Evolutionary conservation across 2,113 vertebrate genomes (phyloP).

Genomic region (Actenoides lindsayi): DNA sequence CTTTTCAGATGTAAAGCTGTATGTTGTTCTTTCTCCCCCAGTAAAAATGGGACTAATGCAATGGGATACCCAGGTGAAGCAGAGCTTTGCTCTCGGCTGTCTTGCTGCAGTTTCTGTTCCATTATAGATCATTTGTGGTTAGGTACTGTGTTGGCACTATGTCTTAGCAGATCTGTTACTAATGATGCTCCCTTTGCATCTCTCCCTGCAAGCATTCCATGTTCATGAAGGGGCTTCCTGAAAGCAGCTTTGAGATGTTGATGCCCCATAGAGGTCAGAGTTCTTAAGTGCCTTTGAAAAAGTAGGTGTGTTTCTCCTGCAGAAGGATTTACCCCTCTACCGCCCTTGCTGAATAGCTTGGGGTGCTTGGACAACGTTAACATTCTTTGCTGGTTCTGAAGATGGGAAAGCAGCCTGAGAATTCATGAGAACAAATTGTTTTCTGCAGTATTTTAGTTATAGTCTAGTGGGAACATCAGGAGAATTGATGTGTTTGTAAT

Average conservation of each 20-base stretch:
- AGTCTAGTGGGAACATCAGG: not conserved
- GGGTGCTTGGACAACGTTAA: not conserved
- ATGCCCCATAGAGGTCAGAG: not conserved
- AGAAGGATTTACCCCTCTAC: not conserved
- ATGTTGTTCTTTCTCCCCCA: not conserved
- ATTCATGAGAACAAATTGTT: not conserved
- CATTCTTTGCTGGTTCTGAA: not conserved
- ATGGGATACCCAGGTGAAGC: not conserved
- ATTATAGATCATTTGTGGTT: not conserved
- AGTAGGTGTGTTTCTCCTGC: not conserved
- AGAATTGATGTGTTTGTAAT: not conserved
- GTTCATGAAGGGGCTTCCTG: not conserved
- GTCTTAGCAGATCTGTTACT: not conserved
- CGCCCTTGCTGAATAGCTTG: not conserved
- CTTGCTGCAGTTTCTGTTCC: not conserved
- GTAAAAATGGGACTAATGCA: not conserved
- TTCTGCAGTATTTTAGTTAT: not conserved
- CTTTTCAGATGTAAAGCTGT: not conserved
- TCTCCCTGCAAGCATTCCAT: not conserved
- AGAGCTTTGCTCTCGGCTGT: not conserved
- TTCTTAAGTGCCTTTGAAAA: not conserved
- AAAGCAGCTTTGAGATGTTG: not conserved
- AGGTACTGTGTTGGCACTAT: not conserved
- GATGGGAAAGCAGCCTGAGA: not conserved
- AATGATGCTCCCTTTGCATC: not conserved